phyloP scores from a whole-genome alignment of 2,888 invertebrate genomes.

The Blera fallax region DNA sequence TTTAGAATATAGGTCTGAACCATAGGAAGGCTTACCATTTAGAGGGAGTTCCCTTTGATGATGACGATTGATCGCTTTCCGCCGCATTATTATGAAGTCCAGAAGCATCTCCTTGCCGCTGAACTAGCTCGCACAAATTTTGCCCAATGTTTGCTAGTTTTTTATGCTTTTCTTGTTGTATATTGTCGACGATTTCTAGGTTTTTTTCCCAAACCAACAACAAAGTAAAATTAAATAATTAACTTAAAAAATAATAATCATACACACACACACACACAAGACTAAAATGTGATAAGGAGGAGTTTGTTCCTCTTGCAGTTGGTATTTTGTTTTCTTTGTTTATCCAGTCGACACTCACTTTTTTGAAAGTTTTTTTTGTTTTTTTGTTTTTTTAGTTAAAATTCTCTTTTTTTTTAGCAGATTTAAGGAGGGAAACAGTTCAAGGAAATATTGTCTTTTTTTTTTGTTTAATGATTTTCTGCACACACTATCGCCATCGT shows the following conservation, averaged over 20 bases:
- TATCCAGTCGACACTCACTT: neutral
- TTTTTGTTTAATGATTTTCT: neutral
- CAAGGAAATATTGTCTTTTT: neutral
- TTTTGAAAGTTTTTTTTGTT: neutral
- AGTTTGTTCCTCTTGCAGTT: neutral
- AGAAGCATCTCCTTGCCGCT: slow-evolving; percentile 75
- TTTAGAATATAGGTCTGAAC: neutral
- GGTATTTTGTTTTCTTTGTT: neutral
- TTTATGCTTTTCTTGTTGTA: neutral
- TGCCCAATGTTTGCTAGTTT: slow-evolving; percentile 74
- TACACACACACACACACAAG: neutral
- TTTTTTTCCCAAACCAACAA: neutral
- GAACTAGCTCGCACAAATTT: slow-evolving; percentile 76
- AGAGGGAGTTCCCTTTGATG: slow-evolving; percentile 73
- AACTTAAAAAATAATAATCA: neutral
- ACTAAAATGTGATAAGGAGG: neutral
- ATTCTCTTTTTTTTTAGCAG: too few relatives aligned
- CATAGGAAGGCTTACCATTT: slow-evolving; percentile 71
- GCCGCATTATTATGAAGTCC: slow-evolving; percentile 76
- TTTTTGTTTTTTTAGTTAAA: neutral
- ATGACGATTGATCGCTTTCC: slow-evolving; percentile 73
- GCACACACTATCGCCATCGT: slow-evolving; percentile 35
- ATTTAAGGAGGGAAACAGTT: neutral
- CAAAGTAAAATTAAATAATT: too few relatives aligned
- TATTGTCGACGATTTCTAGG: neutral